Evolutionary conservation across 2,888 invertebrate species (phyloP).

Genomic region (Helleia helle): DNA sequence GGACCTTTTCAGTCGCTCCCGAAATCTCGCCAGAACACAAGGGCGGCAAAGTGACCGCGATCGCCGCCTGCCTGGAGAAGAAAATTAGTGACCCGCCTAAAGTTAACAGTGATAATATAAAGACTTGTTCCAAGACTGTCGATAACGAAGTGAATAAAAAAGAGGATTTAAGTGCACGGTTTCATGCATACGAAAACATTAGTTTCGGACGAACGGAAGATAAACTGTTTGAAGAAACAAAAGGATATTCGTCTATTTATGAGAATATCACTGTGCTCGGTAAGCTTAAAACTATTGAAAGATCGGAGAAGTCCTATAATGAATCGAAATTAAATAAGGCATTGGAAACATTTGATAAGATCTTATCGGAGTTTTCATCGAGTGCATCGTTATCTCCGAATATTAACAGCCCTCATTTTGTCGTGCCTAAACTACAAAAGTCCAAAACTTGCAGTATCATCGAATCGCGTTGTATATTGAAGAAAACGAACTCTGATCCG

Average conservation of each 20-base stretch:
- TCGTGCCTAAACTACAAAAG: constrained; percentile 77
- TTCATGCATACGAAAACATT: constrained; percentile 65
- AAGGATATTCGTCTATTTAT: constrained; percentile 62
- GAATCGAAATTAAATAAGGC: constrained; percentile 60
- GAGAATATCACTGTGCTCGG: constrained; percentile 64
- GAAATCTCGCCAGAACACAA: constrained; percentile 52
- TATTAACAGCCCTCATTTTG: constrained; percentile 35
- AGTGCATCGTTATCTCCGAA: constrained; percentile 38
- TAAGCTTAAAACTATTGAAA: constrained; percentile 26
- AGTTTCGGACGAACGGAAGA: constrained; percentile 41
- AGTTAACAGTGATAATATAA: constrained; percentile 46
- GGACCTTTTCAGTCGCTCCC: constrained; percentile 63
- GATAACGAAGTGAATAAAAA: constrained; percentile 43
- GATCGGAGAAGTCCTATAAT: constrained; percentile 25
- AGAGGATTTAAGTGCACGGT: constrained; percentile 33
- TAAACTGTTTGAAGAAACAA: constrained; percentile 49
- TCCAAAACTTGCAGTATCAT: constrained; percentile 82
- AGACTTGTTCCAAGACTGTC: constrained; percentile 34
- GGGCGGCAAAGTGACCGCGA: constrained; percentile 63
- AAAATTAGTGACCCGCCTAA: constrained; percentile 55
- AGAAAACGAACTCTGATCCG: constrained; percentile 71
- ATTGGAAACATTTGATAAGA: constrained; percentile 66
- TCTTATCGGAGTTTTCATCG: constrained; percentile 54
- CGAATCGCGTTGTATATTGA: constrained; percentile 78
- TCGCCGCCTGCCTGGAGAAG: constrained; percentile 62